Evolutionary conservation across 2,888 invertebrate genomes (phyloP), one percentile per base, ranked within the genome.

Genomic region (Acleris sparsana): DNA sequence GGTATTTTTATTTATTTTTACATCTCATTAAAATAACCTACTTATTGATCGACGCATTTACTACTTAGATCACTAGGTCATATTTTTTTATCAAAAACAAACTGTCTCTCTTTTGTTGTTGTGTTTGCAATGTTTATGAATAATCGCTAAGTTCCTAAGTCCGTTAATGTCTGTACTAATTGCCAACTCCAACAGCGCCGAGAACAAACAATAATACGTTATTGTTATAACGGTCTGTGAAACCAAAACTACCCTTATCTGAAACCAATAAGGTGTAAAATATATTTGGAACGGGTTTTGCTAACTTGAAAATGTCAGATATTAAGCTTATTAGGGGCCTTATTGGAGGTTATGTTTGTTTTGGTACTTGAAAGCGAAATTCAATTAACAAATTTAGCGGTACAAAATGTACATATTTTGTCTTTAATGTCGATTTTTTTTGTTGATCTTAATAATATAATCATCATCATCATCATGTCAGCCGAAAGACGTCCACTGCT

Each of bases 131-230:
- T 0, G 33, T 33, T 33, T 33, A 33, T 33, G 33, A 33, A 33
- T 33, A 33, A 33, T 33, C 33, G 9, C 33, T 33, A 33, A 33
- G 9, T 9, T 33, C 7, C 33, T 9, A 33, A 33, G 33, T 33
- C 39, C 39, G 39, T 13, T 39, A 39, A 39, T 59, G 63, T 53
- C 58, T 53, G 53, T 44, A 20, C 57, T 20, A 67, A 67, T 62
- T 62, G 57, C 56, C 43, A 67, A 63, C 53, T 63, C 57, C 53
- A 58, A 67, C 57, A 63, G 39, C 53, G 39, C 46, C 57, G 46
- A 59, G 39, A 64, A 53, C 58, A 58, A 64, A 64, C 63, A 58
- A 22, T 20, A 52, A 52, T 44, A 59, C 58, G 58, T 59, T 64
- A 58, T 59, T 59, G 63, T 64, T 64, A 53, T 59, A 29, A 20